phyloP scores from a whole-genome alignment of 2,797 vertebrate species.

The Arnoldichthys spilopterus region DNA sequence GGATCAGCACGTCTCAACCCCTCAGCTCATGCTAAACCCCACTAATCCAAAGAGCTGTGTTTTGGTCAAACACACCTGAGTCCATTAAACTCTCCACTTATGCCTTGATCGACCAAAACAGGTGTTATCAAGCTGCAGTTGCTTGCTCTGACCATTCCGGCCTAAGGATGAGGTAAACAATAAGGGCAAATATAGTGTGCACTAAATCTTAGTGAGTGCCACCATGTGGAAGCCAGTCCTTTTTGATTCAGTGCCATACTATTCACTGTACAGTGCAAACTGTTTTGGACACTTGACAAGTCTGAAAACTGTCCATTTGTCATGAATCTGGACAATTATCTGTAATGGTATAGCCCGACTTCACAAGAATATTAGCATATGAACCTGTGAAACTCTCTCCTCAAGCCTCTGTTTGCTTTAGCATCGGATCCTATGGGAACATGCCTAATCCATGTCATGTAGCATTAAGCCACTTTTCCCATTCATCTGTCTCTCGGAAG shows the following conservation, averaged over 20 bases:
- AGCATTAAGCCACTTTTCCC: slow-evolving; percentile 60
- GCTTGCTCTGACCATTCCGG: slow-evolving; percentile 31
- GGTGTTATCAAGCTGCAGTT: slow-evolving; percentile 13
- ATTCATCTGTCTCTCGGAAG: slow-evolving; percentile 68
- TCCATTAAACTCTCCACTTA: slow-evolving; percentile 37
- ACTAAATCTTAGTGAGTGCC: background rate
- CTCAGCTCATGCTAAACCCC: slow-evolving; percentile 37
- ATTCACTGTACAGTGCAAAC: background rate
- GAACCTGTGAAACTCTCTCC: background rate
- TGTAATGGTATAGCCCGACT: background rate
- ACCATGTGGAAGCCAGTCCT: background rate
- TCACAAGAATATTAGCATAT: background rate
- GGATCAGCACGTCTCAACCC: slow-evolving; percentile 41
- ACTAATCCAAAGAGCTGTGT: slow-evolving; percentile 44
- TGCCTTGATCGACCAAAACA: slow-evolving; percentile 39
- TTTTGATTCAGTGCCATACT: background rate
- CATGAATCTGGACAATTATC: background rate
- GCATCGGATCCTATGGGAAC: slow-evolving; percentile 47
- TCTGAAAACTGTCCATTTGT: background rate
- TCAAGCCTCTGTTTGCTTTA: slow-evolving; percentile 23
- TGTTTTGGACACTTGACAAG: background rate
- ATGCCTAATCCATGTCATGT: slow-evolving; percentile 58
- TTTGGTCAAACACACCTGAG: slow-evolving; percentile 45
- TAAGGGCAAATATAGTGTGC: background rate
- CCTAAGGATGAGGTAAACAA: slow-evolving; percentile 37